Evolutionary conservation across 2,888 invertebrate species (phyloP), one percentile per base, ranked within the genome.

Genomic region (Amphipyra tragopoginis): DNA sequence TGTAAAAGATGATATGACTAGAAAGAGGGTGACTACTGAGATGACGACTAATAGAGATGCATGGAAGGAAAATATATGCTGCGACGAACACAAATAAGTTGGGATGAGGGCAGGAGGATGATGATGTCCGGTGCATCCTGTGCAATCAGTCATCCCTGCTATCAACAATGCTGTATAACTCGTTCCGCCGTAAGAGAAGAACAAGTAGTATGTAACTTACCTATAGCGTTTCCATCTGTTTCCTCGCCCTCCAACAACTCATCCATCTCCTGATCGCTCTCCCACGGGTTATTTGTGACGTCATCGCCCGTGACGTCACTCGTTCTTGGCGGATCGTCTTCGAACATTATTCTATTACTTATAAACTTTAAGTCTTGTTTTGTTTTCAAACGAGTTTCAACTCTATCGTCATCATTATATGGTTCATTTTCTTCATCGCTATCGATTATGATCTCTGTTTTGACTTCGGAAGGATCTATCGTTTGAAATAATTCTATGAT

Each of bases 371-470:
- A 14, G 10, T 29, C 33, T 11, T 5, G n/a, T 29, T 29, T 8
- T 2, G 4, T 5, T 2, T n/a, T 5, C 15, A 50, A 10, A 21
- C 39, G 5, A 54, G 8, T 47, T 11, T 39, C 13, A 13, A 8
- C 38, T 6, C n/a, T 50, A 59, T 29, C 3, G 0, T 3, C 9
- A 9, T 39, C n/a, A 0, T 0, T 2, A 43, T 8, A 26, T 39
- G 50, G 40, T 9, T 33, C 21, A 53, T 26, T 38, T 5, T 77
- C 72, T 15, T 55, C 47, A 9, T 43, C 75, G 44, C 58, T 45
- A 14, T 67, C 45, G 10, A 62, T 52, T n/a, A 58, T 0, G 56
- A 51, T 63, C 36, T 72, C 74, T 11, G 67, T 50, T 44, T 48
- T 42, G 4, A 73, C 51, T 0, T 13, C 44, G 26, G 45, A 45